Evolutionary conservation across 2,113 vertebrate genomes (phyloP).

Genomic region (Malurus elegans): DNA sequence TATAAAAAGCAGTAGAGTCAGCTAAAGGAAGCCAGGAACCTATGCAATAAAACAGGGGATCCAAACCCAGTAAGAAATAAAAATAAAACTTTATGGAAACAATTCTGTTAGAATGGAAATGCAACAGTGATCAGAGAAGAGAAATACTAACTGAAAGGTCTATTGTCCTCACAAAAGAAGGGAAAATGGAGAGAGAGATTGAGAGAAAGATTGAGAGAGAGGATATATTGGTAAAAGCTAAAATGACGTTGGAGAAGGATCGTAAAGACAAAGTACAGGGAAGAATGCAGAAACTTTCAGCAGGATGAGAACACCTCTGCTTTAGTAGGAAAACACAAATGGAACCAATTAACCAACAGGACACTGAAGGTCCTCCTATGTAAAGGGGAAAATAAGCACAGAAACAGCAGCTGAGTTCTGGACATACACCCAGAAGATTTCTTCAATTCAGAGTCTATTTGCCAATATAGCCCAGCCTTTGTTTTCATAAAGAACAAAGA

Average conservation of each 20-base stretch:
- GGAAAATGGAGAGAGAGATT: background rate
- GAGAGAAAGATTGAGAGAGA: background rate
- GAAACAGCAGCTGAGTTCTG: background rate
- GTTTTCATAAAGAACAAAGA: background rate
- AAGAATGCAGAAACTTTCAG: background rate
- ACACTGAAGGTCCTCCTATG: background rate
- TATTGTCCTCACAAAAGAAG: background rate
- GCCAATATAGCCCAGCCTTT: background rate
- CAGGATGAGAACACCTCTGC: background rate
- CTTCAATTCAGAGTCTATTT: background rate
- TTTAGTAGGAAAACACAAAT: background rate
- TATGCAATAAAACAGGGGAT: background rate
- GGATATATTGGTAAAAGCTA: background rate
- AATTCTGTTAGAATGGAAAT: background rate
- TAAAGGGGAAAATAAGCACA: background rate
- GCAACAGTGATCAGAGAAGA: background rate
- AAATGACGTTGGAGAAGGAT: background rate
- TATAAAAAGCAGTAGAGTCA: background rate
- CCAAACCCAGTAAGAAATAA: background rate
- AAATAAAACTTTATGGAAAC: background rate
- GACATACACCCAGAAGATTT: background rate
- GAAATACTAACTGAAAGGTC: background rate
- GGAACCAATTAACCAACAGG: background rate
- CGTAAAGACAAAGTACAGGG: background rate
- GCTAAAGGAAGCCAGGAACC: background rate